Evolutionary conservation across 2,888 invertebrate species (phyloP).

Genomic region (Chymomyza fuscimana): DNA sequence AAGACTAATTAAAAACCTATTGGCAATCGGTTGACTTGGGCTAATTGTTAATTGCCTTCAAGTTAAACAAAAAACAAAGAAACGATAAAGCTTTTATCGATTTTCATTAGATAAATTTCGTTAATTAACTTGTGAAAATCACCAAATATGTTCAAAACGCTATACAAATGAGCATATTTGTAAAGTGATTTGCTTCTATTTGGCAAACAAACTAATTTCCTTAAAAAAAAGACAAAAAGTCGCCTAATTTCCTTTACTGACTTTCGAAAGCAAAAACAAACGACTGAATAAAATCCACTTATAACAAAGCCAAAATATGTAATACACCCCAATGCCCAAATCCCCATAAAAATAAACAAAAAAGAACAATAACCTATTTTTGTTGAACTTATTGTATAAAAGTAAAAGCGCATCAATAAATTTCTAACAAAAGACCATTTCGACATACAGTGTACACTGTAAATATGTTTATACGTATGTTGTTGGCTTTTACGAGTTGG

Average conservation of each 20-base stretch:
- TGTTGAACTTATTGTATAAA: background rate
- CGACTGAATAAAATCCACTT: background rate
- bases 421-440: no score
- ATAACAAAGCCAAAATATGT: background rate
- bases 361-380: background rate
- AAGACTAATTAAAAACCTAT: slow-evolving; percentile 45
- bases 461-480: no score
- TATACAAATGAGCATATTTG: slow-evolving; percentile 15
- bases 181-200: slow-evolving; percentile 28
- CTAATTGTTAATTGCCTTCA: slow-evolving; percentile 17
- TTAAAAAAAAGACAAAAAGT: slow-evolving; percentile 25
- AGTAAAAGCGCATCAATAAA: background rate
- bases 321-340: background rate
- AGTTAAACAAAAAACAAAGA: background rate
- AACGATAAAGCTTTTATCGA: slow-evolving; percentile 41
- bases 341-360: background rate
- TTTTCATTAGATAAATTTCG: slow-evolving; percentile 22
- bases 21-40: slow-evolving; percentile 28
- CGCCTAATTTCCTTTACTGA: slow-evolving; percentile 33
- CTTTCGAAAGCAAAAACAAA: background rate
- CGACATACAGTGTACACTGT: no score
- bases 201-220: slow-evolving; percentile 11
- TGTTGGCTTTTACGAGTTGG: no score
- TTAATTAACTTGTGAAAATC: slow-evolving; percentile 16
- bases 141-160: background rate